A percentile compares a stretch with the other conserved stretches of the same genome.
Evolutionary conservation across 2,113 vertebrate genomes (phyloP).

Genomic region (Meles meles): DNA sequence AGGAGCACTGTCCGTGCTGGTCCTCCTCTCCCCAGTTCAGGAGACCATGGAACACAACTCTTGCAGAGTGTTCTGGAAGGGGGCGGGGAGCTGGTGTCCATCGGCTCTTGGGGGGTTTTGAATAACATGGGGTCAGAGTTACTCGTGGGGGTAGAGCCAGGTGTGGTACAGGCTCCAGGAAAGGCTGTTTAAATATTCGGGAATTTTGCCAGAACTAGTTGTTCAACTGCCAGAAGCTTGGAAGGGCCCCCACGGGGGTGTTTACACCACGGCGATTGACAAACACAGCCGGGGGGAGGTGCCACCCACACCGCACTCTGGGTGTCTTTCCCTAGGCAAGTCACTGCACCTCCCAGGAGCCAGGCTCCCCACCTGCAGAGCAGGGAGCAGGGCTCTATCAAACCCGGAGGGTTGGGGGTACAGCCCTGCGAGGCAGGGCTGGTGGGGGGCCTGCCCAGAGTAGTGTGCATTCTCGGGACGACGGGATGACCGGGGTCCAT

Average conservation of each 20-base stretch:
- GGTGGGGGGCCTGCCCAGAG: rapidly evolving
- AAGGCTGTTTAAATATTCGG: background rate
- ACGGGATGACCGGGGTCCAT: rapidly evolving
- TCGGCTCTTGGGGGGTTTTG: background rate
- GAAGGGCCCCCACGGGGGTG: rapidly evolving
- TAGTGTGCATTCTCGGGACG: rapidly evolving
- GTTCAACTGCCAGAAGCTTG: background rate
- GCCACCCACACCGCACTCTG: rapidly evolving
- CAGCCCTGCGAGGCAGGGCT: rapidly evolving
- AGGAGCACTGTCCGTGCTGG: background rate
- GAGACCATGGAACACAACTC: rapidly evolving
- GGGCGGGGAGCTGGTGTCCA: rapidly evolving
- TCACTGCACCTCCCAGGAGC: background rate
- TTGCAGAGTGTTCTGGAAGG: background rate
- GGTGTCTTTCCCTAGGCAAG: background rate
- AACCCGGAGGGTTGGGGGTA: rapidly evolving
- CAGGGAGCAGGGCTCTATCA: rapidly evolving
- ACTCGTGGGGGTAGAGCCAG: rapidly evolving
- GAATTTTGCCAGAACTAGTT: background rate
- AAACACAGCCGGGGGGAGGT: rapidly evolving
- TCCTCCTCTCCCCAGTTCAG: background rate
- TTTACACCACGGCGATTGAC: rapidly evolving
- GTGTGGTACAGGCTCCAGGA: rapidly evolving
- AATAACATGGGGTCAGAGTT: background rate
- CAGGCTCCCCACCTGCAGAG: rapidly evolving